Base-by-base conservation (phyloP, 2,797 vertebrate genomes). In the Austrolebias charrua region DNA sequence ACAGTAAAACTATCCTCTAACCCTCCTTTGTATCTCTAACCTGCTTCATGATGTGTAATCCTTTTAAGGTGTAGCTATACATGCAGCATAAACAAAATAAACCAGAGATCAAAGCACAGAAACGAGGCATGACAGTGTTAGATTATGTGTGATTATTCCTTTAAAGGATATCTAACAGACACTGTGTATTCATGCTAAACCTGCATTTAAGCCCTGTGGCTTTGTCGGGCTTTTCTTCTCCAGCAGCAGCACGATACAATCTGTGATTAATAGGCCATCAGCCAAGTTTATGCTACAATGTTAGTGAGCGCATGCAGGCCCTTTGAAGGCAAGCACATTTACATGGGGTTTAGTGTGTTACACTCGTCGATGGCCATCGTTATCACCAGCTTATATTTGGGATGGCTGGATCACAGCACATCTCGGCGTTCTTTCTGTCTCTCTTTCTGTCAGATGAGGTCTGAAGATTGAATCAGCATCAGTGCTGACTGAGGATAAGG, bases 211-310 rank as follows among this genome's bases (percentile, higher is more conserved):
- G 63, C 80, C 63, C 60, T 16, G 10, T 61, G 73, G 75, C 54
- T 80, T 79, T 72, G 65, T 75, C n/a, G 3, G 80, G 66, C 53
- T 77, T 81, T 80, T 63, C 59, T 73, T 75, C 24, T 67, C 31
- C 44, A 55, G 55, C 62, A 57, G 58, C 29, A 15, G 60, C 70
- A 55, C 64, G 45, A 77, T 76, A 58, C 53, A 55, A 57, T 72
- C 55, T 59, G 54, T 55, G 49, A 73, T 35, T 72, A 79, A 82
- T 60, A 40, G 58, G 60, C 56, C 42, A 31, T 38, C 33, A 29
- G 66, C 42, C 60, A 46, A 63, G 42, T 69, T 70, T 74, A 60
- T 52, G 20, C 55, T 62, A 43, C 65, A 24, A 58, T 44, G 50
- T 28, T 67, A 10, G 31, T 13, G 1, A 53, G 59, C 0, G 4